These are phyloP conservation scores for Zoanthus sansibaricus DNA, from an alignment of 92 coral and sea anemone species.

Conservation along the genomic window DNA sequence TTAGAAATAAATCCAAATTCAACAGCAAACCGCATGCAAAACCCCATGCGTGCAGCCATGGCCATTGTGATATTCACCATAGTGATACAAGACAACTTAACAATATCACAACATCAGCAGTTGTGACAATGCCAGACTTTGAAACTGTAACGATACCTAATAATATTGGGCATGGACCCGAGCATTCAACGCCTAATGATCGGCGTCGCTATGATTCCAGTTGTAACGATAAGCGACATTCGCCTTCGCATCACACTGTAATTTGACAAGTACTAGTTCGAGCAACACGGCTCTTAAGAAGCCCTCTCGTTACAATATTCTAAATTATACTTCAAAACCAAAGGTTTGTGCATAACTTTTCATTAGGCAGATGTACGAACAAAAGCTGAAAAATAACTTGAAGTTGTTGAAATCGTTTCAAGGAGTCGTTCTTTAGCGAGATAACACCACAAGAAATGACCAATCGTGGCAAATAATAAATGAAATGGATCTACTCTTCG, in stretches of 20 bases:
- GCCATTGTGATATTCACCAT: slow-evolving; percentile 19
- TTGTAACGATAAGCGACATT: slow-evolving; percentile 73
- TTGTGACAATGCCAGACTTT: slow-evolving; percentile 89
- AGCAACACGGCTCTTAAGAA: not conserved
- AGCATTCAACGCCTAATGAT: slow-evolving; percentile 44
- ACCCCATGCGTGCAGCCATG: slow-evolving; percentile 20
- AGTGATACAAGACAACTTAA: slow-evolving; percentile 59
- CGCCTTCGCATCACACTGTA: slow-evolving; percentile 66
- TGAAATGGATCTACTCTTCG: no score
- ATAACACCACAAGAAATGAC: no score
- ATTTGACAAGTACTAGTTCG: not conserved
- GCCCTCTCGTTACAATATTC: not conserved
- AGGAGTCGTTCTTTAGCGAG: not conserved
- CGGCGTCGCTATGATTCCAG: slow-evolving; percentile 73
- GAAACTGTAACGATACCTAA: slow-evolving; percentile 92
- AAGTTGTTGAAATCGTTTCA: slow-evolving; percentile 8
- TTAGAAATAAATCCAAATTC: slow-evolving; percentile 68
- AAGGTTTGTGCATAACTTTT: slow-evolving; percentile 13
- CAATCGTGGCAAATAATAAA: no score
- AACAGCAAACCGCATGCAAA: slow-evolving; percentile 62
- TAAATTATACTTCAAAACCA: slow-evolving; percentile 19
- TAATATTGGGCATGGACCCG: slow-evolving; percentile 75
- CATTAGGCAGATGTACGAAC: slow-evolving; percentile 1
- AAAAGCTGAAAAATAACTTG: not conserved
- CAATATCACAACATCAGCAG: slow-evolving; percentile 86